phyloP scores from a whole-genome alignment of 1,140 invertebrate species.

The Hormaphis cornu region DNA sequence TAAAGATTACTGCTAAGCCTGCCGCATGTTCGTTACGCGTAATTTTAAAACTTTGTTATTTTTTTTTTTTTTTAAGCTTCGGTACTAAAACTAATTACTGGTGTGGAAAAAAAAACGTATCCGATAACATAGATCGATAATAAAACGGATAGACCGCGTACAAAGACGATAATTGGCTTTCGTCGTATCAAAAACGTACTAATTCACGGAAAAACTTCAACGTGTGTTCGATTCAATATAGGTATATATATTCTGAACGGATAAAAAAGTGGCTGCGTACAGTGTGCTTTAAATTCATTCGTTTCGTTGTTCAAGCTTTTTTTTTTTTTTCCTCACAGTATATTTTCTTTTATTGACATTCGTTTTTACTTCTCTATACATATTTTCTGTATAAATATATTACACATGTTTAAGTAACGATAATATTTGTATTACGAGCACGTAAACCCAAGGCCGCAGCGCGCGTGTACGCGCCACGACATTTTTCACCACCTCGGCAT shows the following conservation, averaged over 20 bases:
- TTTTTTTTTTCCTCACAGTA: too few relatives aligned
- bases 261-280: too few relatives aligned
- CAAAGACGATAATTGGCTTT: not conserved
- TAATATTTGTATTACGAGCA: not conserved
- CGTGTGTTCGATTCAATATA: too few relatives aligned
- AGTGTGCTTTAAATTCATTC: too few relatives aligned
- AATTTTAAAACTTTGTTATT: too few relatives aligned
- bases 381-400: not conserved
- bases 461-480: not conserved
- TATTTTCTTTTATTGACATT: constrained; percentile 1
- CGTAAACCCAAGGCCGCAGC: not conserved
- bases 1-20: not conserved
- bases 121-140: not conserved
- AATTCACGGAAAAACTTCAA: not conserved
- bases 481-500: not conserved
- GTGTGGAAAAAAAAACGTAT: not conserved
- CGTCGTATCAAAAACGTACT: not conserved
- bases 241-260: not conserved
- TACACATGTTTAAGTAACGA: not conserved
- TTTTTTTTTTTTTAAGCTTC: not conserved
- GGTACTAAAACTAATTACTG: not conserved
- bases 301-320: too few relatives aligned
- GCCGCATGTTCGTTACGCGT: too few relatives aligned
- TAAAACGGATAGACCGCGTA: not conserved
- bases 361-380: not conserved